Conservation (phyloP, 2,888 invertebrate genomes). For the Gastrophysa polygoni region DNA sequence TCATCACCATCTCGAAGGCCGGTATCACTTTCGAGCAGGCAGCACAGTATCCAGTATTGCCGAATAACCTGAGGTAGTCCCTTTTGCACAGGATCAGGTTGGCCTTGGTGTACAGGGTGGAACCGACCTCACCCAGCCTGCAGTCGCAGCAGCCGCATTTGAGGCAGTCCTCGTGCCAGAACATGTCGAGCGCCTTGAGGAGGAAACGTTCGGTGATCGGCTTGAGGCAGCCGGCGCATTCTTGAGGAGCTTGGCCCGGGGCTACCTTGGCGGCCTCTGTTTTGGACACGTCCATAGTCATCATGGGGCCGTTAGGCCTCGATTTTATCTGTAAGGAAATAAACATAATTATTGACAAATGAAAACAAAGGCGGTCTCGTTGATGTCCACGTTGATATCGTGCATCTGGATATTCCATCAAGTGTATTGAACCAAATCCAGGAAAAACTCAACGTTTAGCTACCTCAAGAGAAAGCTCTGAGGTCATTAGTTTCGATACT, state of each 20-base stretch:
- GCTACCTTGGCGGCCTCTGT: slow-evolving; percentile 64
- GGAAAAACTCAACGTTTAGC: too few relatives aligned
- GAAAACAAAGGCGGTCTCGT: too few relatives aligned
- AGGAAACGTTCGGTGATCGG: slow-evolving; percentile 90
- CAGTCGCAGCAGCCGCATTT: slow-evolving; percentile 98
- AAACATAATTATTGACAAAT: too few relatives aligned
- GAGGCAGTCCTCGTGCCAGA: slow-evolving; percentile 98
- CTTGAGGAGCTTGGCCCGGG: slow-evolving; percentile 64
- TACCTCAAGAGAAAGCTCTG: too few relatives aligned
- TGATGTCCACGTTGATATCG: too few relatives aligned
- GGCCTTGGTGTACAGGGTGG: slow-evolving; percentile 92
- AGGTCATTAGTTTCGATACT: too few relatives aligned
- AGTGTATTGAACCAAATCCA: too few relatives aligned
- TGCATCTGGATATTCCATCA: too few relatives aligned
- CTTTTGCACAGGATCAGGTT: slow-evolving; percentile 94
- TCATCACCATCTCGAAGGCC: slow-evolving; percentile 99
- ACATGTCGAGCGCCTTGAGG: slow-evolving; percentile 89
- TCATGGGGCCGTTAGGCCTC: slow-evolving; percentile 63
- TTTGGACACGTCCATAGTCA: slow-evolving; percentile 90
- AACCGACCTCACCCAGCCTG: slow-evolving; percentile 94
- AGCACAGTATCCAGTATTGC: slow-evolving; percentile 94
- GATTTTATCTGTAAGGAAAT: slow-evolving; percentile 54
- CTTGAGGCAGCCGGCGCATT: slow-evolving; percentile 94
- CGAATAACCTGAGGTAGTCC: slow-evolving; percentile 95
- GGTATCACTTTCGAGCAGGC: slow-evolving; percentile 98